Conservation (phyloP, 2,888 invertebrate genomes). For the Bedellia somnulentella region DNA sequence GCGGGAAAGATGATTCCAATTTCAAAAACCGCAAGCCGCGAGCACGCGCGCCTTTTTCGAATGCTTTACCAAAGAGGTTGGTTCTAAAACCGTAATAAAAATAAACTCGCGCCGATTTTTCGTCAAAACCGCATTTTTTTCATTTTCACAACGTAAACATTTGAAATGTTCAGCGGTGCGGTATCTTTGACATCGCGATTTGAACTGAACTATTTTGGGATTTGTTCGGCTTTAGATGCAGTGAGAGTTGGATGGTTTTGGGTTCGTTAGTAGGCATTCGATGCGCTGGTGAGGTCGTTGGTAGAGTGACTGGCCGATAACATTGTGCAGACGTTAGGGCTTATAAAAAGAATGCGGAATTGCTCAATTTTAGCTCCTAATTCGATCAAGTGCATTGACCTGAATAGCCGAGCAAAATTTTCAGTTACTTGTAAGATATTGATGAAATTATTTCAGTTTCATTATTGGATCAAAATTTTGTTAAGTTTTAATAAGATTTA, state of each 20-base stretch:
- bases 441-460: too few relatives aligned
- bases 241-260: too few relatives aligned
- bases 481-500: too few relatives aligned
- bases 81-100: conserved; percentile 1
- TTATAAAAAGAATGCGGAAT: conserved; percentile 23
- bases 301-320: conserved; percentile 23
- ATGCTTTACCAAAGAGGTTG: too few relatives aligned
- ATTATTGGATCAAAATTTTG: too few relatives aligned
- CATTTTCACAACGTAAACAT: conserved; percentile 25
- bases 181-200: conserved; percentile 41
- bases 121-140: conserved; percentile 24
- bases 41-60: too few relatives aligned
- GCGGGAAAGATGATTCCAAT: conserved; percentile 11
- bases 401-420: too few relatives aligned
- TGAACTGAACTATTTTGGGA: conserved; percentile 41
- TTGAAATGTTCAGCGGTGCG: conserved; percentile 20
- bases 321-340: conserved; percentile 23
- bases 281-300: conserved; percentile 3
- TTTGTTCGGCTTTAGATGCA: conserved; percentile 16
- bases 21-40: conserved; percentile 10
- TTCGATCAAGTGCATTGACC: too few relatives aligned
- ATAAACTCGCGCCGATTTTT: conserved; percentile 1
- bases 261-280: too few relatives aligned
- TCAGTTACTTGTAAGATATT: too few relatives aligned
- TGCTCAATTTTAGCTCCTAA: too few relatives aligned